Evolutionary conservation across 1,140 invertebrate species (phyloP).

Genomic region (Drosophila sproati): DNA sequence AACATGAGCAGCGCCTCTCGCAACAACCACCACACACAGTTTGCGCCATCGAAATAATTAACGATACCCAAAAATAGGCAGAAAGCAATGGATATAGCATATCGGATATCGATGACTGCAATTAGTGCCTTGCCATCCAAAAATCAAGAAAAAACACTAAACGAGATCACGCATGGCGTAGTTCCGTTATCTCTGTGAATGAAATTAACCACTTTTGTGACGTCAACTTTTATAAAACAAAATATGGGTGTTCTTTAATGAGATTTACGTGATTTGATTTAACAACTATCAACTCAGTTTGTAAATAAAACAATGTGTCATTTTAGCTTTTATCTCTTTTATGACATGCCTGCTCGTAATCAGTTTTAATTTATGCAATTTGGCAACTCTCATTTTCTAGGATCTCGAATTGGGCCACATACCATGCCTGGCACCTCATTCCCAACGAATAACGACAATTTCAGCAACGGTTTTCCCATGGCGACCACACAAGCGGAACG

Average conservation of each 20-base stretch:
- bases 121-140: constrained; percentile 16
- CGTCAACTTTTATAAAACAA: too few species aligned
- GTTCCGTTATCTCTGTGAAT: too few species aligned
- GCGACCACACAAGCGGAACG: constrained; percentile 67
- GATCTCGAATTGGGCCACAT: constrained; percentile 24
- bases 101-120: constrained; percentile 27
- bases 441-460: constrained; percentile 75
- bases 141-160: not conserved
- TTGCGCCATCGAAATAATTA: constrained; percentile 35
- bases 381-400: constrained; percentile 46
- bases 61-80: constrained; percentile 21
- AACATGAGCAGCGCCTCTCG: constrained; percentile 25
- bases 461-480: constrained; percentile 70
- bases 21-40: constrained; percentile 2
- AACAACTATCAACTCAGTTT: too few species aligned
- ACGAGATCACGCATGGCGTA: not conserved
- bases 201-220: too few species aligned
- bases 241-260: too few species aligned
- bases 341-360: not conserved
- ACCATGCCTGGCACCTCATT: constrained; percentile 76
- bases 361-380: constrained; percentile 18
- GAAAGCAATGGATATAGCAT: not conserved
- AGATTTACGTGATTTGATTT: too few species aligned
- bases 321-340: too few species aligned
- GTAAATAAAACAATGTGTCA: too few species aligned